Evolutionary conservation across 2,888 invertebrate genomes (phyloP).

Genomic region (Drosophila borborema): DNA sequence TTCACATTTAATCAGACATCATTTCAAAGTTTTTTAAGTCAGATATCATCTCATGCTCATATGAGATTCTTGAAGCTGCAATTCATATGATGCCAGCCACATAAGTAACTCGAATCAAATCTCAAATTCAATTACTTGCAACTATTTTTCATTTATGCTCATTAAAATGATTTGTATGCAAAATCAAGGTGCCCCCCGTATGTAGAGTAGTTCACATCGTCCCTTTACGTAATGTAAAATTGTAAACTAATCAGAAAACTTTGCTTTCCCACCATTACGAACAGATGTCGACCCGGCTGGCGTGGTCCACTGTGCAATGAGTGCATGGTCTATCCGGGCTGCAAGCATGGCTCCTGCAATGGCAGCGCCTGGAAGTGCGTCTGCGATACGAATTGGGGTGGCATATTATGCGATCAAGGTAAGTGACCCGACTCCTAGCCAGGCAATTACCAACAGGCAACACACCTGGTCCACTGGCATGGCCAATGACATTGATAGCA

Average conservation of each 20-base stretch:
- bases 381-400: slow-evolving; percentile 99
- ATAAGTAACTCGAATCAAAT: too few relatives aligned
- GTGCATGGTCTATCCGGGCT: slow-evolving; percentile 97
- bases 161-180: neutral
- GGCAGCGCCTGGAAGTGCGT: slow-evolving; percentile 98
- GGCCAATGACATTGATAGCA: slow-evolving; percentile 39
- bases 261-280: slow-evolving; percentile 27
- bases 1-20: neutral
- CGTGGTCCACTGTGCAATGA: slow-evolving; percentile 95
- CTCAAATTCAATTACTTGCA: neutral
- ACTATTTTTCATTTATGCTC: neutral
- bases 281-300: slow-evolving; percentile 96
- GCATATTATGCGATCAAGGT: slow-evolving; percentile 98
- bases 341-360: slow-evolving; percentile 97
- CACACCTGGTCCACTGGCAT: slow-evolving; percentile 38
- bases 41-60: neutral
- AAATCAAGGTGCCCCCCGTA: neutral
- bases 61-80: neutral
- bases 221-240: slow-evolving; percentile 2
- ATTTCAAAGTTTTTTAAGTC: neutral
- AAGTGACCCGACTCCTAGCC: slow-evolving; percentile 63
- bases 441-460: slow-evolving; percentile 47
- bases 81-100: neutral
- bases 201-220: slow-evolving; percentile 1
- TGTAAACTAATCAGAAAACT: slow-evolving; percentile 35